Evolutionary conservation across 2,888 invertebrate species (phyloP), one percentile per base, ranked within the genome.

Genomic region (Orthosia cruda): DNA sequence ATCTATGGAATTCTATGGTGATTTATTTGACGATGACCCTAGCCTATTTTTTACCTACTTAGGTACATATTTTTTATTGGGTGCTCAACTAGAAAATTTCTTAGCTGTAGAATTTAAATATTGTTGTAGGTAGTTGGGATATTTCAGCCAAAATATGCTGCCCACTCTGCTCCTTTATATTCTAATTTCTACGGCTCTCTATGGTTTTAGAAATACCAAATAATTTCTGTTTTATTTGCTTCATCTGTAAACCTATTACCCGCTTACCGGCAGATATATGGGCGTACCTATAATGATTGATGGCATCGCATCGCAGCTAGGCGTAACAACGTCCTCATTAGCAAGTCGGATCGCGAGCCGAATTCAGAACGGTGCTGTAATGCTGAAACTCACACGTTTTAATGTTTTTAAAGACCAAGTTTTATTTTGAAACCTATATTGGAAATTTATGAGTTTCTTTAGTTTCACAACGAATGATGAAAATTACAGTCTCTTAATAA

Each of bases 251-350:
- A 55, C 49, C n/a, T 68, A 58, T 64, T 40, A 83, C 62, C 20
- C 12, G 47, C 20, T 83, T 49, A 50, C 26, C 26, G 49, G 23
- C 57, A 83, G 81, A 85, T 86, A 77, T 83, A 87, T 81, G 67
- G 76, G 74, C 71, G 66, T 71, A 73, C 55, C 74, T 62, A 74
- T 83, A 74, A 74, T 89, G 89, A 90, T 90, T 86, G 88, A 90
- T 90, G 70, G 71, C 71, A 71, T 66, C 69, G 61, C 57, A 23
- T 72, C 59, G 62, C 80, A 65, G 70, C 50, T 63, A 59, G 66
- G 78, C 80, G 77, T 59, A 59, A 81, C 79, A 71, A 85, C 80
- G 75, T 58, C 78, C 81, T 89, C 89, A 90, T 91, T 90, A 90
- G 80, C 90, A 90, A 88, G 85, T 90, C 84, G 66, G 64, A 89